phyloP scores from a whole-genome alignment of 2,797 vertebrate species.

The Poeciliopsis infans region DNA sequence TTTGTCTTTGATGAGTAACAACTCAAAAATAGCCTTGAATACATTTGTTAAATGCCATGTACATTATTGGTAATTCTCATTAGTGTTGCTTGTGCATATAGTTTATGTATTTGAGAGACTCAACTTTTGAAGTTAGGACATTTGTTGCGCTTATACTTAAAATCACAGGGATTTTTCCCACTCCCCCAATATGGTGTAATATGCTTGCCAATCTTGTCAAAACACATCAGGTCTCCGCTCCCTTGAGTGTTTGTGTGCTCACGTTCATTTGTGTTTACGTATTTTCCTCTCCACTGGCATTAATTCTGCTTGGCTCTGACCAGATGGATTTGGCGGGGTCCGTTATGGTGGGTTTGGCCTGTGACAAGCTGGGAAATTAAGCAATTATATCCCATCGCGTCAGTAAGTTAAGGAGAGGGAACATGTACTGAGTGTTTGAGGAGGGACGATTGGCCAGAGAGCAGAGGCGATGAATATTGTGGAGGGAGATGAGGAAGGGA shows the following conservation, averaged over 20 bases:
- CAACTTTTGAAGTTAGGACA: neutral
- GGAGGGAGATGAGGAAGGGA: slow-evolving; percentile 25
- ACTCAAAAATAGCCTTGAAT: neutral
- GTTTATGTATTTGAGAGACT: neutral
- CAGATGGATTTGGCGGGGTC: slow-evolving; percentile 57
- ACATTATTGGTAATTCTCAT: neutral
- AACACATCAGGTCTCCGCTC: slow-evolving; percentile 54
- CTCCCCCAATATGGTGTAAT: slow-evolving; percentile 50
- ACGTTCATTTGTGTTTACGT: slow-evolving; percentile 11
- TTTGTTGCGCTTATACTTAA: neutral
- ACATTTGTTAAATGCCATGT: neutral
- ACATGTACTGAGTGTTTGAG: slow-evolving; percentile 18
- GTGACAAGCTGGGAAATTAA: slow-evolving; percentile 74
- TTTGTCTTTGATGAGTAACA: neutral
- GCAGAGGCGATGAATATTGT: slow-evolving; percentile 25
- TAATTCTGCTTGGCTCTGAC: slow-evolving; percentile 59
- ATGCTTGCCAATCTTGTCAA: slow-evolving; percentile 57
- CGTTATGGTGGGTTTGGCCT: slow-evolving; percentile 67
- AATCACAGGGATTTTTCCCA: slow-evolving; percentile 1
- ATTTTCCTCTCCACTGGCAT: slow-evolving; percentile 39
- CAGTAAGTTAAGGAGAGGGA: slow-evolving; percentile 28
- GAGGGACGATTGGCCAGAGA: slow-evolving; percentile 17
- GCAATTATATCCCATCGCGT: slow-evolving; percentile 59
- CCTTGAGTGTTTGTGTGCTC: slow-evolving; percentile 13
- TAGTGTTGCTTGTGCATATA: neutral